Evolutionary conservation across 2,797 vertebrate genomes (phyloP).

Genomic region (Hyperoplus immaculatus): DNA sequence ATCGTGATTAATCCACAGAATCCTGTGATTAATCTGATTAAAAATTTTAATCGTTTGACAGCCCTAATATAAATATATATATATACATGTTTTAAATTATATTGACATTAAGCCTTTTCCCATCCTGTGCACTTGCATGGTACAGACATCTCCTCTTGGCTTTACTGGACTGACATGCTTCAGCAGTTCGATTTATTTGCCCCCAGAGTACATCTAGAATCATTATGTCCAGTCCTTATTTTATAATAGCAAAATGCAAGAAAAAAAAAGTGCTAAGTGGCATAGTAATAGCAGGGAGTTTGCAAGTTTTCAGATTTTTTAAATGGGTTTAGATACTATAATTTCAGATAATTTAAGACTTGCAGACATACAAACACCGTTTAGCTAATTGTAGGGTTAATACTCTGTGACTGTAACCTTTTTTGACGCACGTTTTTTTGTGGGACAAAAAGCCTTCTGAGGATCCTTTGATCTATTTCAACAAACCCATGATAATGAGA

Average conservation of each 20-base stretch:
- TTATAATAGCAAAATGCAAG: conserved; percentile 20
- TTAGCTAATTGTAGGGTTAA: conserved; percentile 15
- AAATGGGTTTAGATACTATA: conserved; percentile 19
- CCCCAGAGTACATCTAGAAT: conserved; percentile 44
- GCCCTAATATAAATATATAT: too few species aligned
- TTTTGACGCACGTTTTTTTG: conserved; percentile 16
- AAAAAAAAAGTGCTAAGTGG: conserved; percentile 13
- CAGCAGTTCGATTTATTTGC: conserved; percentile 65
- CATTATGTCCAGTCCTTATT: conserved; percentile 47
- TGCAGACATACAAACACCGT: conserved; percentile 33
- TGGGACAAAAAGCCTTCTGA: conserved; percentile 39
- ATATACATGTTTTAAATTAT: conserved; percentile 63
- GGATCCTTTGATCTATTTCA: conserved; percentile 38
- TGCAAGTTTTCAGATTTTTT: conserved; percentile 1
- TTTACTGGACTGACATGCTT: conserved; percentile 70
- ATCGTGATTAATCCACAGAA: too few species aligned
- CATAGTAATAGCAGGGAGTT: background rate
- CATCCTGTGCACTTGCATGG: conserved; percentile 15
- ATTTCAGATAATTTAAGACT: conserved; percentile 28
- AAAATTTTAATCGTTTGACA: too few species aligned
- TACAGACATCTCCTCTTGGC: conserved; percentile 52
- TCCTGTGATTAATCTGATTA: too few species aligned
- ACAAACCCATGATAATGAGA: conserved; percentile 24
- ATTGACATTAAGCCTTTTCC: conserved; percentile 65
- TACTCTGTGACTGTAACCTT: conserved; percentile 29